Conservation (phyloP, 2,888 invertebrate species). For the Polyploca ridens region DNA sequence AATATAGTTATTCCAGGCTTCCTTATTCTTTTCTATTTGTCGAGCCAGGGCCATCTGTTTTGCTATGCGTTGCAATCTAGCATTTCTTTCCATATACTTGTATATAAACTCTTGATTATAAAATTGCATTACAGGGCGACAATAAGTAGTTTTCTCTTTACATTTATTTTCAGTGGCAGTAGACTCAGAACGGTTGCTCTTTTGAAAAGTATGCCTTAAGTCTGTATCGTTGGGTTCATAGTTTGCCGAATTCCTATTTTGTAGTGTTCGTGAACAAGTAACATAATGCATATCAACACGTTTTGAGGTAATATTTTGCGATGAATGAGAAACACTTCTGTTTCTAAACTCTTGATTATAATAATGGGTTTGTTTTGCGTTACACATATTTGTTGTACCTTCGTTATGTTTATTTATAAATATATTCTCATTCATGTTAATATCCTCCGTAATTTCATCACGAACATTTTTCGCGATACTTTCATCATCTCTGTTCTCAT, state of each 20-base stretch:
- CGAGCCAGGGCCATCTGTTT: slow-evolving; percentile 50
- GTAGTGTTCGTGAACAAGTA: not conserved
- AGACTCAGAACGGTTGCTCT: not conserved
- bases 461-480: not conserved
- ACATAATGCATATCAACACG: not conserved
- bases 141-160: slow-evolving; percentile 58
- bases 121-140: slow-evolving; percentile 46
- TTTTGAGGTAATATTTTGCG: not conserved
- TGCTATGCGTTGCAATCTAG: slow-evolving; percentile 52
- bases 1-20: slow-evolving; percentile 67
- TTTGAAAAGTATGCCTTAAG: not conserved
- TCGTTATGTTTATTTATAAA: slow-evolving; percentile 6
- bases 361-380: not conserved
- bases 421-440: not conserved
- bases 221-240: not conserved
- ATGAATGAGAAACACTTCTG: not conserved
- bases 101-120: slow-evolving; percentile 52
- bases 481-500: not conserved
- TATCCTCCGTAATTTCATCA: not conserved
- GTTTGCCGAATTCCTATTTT: not conserved
- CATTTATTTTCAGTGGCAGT: slow-evolving; percentile 22
- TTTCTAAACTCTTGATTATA: not conserved
- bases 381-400: not conserved
- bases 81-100: slow-evolving; percentile 57
- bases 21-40: slow-evolving; percentile 56